Conservation (phyloP, 2,888 invertebrate species). For the Eudasyphora cyanicolor region DNA sequence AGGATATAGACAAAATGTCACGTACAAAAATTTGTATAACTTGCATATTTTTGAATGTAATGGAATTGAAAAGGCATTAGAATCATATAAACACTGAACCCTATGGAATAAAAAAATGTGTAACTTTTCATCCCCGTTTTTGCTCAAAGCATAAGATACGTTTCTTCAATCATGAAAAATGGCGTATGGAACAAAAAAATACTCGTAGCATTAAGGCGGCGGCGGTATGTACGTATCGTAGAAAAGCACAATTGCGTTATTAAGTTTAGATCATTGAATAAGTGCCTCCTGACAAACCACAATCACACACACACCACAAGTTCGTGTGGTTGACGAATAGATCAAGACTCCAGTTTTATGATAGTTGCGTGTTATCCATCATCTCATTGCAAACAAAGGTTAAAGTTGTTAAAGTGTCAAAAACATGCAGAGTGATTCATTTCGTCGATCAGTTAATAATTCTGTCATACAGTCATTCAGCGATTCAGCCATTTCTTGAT, state of each 20-base stretch:
- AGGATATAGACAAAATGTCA: no score
- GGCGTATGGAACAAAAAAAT: no score
- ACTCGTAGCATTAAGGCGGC: no score
- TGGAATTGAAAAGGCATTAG: no score
- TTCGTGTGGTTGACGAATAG: conserved; percentile 27
- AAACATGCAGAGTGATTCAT: conserved; percentile 57
- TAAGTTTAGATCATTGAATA: conserved; percentile 52
- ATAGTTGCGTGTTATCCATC: conserved; percentile 50
- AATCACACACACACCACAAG: not conserved
- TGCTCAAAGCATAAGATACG: no score
- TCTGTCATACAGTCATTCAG: not conserved
- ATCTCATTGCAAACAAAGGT: conserved; percentile 54
- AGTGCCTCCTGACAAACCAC: not conserved
- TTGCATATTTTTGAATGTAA: no score
- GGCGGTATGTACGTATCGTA: no score
- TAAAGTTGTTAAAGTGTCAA: conserved; percentile 65
- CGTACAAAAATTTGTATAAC: no score
- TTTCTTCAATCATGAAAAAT: no score
- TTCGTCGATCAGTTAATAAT: conserved; percentile 53
- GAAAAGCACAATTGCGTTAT: conserved; percentile 63
- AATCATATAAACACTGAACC: no score
- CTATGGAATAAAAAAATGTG: no score
- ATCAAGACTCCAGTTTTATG: conserved; percentile 29
- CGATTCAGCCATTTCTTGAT: not conserved
- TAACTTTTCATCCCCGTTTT: no score